Percentiles rank a stretch among this genome's conserved stretches.
phyloP scores from a whole-genome alignment of 2,888 invertebrate species.

The Ephialtes manifestator region DNA sequence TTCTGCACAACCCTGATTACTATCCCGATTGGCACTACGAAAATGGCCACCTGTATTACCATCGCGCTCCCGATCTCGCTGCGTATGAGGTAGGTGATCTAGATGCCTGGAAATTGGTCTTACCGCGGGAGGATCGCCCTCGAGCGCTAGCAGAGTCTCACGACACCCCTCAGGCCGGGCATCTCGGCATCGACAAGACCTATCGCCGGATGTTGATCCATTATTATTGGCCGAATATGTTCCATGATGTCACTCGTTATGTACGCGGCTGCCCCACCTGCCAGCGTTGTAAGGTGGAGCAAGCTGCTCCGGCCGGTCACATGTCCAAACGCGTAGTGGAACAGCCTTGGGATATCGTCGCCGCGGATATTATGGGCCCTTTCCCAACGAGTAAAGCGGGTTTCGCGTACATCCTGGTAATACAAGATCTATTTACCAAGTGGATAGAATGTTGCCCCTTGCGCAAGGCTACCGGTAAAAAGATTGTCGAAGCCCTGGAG shows the following conservation, averaged over 20 bases:
- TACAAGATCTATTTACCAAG: constrained; percentile 1
- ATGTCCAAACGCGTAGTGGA: not conserved
- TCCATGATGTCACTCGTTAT: not conserved
- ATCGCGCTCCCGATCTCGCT: too few relatives aligned
- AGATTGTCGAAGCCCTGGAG: not conserved
- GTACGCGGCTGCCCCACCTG: not conserved
- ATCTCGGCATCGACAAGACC: not conserved
- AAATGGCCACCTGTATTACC: too few relatives aligned
- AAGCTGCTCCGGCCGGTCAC: not conserved
- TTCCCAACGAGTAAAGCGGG: not conserved
- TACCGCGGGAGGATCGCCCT: not conserved
- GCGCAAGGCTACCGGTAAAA: not conserved
- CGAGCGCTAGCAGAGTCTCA: not conserved
- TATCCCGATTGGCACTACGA: too few relatives aligned
- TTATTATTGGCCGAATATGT: not conserved
- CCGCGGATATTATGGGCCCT: constrained; percentile 2
- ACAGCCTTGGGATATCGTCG: not conserved
- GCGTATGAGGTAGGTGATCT: too few relatives aligned
- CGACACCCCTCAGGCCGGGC: not conserved
- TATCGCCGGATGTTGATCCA: not conserved
- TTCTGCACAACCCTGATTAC: too few relatives aligned
- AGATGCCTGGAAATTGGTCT: not conserved
- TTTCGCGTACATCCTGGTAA: not conserved
- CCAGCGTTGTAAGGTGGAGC: not conserved
- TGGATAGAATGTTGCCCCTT: not conserved